These are phyloP conservation scores for Dendrocopos noguchii DNA, from an alignment of 2,113 vertebrate genomes.

Conservation along the genomic window DNA sequence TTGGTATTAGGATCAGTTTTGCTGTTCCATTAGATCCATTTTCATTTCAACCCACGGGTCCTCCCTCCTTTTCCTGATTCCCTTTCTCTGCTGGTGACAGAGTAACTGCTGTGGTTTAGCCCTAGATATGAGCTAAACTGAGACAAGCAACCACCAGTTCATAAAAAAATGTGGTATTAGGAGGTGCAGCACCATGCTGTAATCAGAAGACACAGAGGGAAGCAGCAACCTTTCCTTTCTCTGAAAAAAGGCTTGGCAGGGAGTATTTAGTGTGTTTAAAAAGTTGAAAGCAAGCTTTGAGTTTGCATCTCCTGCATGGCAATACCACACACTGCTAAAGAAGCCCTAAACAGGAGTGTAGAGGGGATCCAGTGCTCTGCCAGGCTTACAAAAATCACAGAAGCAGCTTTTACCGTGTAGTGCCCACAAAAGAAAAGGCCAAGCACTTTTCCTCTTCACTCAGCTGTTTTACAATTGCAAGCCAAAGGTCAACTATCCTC, in stretches of 20 bases:
- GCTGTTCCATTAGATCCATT: no score
- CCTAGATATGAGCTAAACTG: no score
- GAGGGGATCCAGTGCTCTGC: neutral
- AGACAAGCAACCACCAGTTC: neutral
- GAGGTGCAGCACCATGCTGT: neutral
- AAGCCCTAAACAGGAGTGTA: neutral
- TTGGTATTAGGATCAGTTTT: no score
- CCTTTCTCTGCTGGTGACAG: no score
- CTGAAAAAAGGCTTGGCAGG: neutral
- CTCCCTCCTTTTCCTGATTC: no score
- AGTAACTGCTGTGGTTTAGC: no score
- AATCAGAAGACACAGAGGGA: neutral
- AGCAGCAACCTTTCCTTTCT: neutral
- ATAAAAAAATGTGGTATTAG: rapidly evolving
- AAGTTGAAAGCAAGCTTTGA: neutral
- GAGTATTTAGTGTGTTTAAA: rapidly evolving
- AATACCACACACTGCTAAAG: neutral
- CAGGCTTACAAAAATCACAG: neutral
- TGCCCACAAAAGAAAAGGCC: constrained; percentile 16
- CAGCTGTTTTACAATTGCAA: constrained; percentile 63
- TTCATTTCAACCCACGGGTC: no score
- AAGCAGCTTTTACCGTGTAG: neutral
- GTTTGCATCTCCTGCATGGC: neutral
- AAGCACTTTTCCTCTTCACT: constrained; percentile 50
- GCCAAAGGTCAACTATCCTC: constrained; percentile 71